Conservation (phyloP, 2,888 invertebrate genomes). For the Ariolimax columbianus region DNA sequence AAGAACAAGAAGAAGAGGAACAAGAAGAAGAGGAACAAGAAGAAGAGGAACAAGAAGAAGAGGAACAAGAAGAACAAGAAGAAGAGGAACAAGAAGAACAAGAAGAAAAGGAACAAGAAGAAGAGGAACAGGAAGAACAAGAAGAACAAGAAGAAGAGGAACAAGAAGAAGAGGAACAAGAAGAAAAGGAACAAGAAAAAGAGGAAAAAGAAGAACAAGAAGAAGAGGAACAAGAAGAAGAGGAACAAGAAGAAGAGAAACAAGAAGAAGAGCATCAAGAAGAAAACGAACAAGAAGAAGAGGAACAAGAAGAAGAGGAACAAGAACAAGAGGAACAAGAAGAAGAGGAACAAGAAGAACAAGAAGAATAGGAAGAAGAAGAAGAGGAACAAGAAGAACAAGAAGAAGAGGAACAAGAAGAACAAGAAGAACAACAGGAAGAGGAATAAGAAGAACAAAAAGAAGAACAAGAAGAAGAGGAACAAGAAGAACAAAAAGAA, state of each 20-base stretch:
- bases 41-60: background rate
- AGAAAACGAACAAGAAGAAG: too few species aligned
- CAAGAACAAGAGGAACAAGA: too few species aligned
- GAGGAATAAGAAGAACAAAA: too few species aligned
- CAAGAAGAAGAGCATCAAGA: too few species aligned
- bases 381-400: background rate
- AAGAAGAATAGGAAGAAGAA: too few species aligned
- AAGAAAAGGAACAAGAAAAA: background rate
- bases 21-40: background rate
- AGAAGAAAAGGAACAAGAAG: constrained; percentile 24
- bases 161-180: background rate
- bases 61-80: background rate
- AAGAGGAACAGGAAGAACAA: background rate
- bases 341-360: too few species aligned
- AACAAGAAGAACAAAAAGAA: too few species aligned
- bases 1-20: background rate
- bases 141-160: background rate
- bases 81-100: background rate
- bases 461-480: too few species aligned
- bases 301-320: constrained; percentile 9
- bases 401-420: background rate
- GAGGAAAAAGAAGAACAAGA: background rate
- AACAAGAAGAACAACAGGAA: too few species aligned
- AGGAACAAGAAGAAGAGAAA: too few species aligned
- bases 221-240: background rate